A percentile compares a stretch with the other conserved stretches of the same genome.
phyloP scores from a whole-genome alignment of 2,888 invertebrate genomes.

The Bombyx huttoni region DNA sequence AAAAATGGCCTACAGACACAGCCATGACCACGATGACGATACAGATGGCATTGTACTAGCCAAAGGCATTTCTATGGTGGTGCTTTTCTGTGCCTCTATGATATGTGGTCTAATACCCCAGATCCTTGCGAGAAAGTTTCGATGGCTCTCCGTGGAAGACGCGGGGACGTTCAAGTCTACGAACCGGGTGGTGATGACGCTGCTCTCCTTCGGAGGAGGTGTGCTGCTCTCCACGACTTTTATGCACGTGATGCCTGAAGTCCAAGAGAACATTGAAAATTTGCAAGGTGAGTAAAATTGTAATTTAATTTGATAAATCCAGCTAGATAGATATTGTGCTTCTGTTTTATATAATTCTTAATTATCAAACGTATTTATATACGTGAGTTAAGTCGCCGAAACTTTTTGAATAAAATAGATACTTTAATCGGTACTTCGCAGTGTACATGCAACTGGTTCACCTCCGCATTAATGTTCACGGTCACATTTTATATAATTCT shows the following conservation, averaged over 20 bases:
- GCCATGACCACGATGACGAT: constrained; percentile 20
- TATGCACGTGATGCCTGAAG: constrained; percentile 85
- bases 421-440: not conserved
- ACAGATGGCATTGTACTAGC: constrained; percentile 73
- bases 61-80: constrained; percentile 84
- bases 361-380: not conserved
- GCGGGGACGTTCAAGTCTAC: constrained; percentile 61
- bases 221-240: constrained; percentile 87
- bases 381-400: not conserved
- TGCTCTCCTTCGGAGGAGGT: constrained; percentile 88
- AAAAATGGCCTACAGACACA: constrained; percentile 17
- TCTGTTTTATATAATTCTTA: no score
- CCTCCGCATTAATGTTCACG: constrained; percentile 13
- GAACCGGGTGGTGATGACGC: constrained; percentile 68
- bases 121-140: constrained; percentile 76
- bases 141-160: constrained; percentile 68
- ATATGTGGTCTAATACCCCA: constrained; percentile 83
- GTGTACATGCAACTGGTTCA: constrained; percentile 9
- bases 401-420: not conserved
- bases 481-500: not conserved
- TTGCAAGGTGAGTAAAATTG: constrained; percentile 60
- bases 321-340: no score
- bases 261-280: constrained; percentile 76
- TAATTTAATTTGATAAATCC: no score
- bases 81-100: constrained; percentile 82